Base-by-base conservation (phyloP, 2,888 invertebrate genomes). In the Agrilus biguttatus region DNA sequence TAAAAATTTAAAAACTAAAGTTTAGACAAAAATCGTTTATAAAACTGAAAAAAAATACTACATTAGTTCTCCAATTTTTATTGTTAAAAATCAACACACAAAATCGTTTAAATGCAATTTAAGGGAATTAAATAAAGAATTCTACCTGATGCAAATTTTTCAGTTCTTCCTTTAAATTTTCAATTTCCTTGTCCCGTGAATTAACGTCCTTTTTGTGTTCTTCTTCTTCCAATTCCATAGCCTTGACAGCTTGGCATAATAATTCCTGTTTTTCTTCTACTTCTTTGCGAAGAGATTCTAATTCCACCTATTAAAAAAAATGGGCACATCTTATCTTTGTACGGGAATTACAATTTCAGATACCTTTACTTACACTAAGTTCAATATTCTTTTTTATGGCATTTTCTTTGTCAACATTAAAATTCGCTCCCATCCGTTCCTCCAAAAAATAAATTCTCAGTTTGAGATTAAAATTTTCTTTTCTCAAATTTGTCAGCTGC, bases 401-500 rank as follows among this genome's bases (percentile, higher is more conserved):
- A 63, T 78, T 75, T 54, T 82, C 82, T 56, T 80, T 79, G 39
- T 80, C 78, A 39, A 72, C 58, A 36, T 62, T 73, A 44, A 76
- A 76, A 51, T 78, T 77, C 51, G 71, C 74, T 13, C 80, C 80
- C 66, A 80, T 76, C 58, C 78, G 79, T 64, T 92, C 90, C 63
- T 93, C 91, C 48, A 92, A 71, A 61, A 91, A 88, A 67, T 88
- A 93, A 55, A 95, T 84, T 42, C 91, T 74, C 54, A 93, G 69
- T 66, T 92, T 93, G 14, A 95, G 70, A 66, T 88, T 84, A 60
- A 93, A 95, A 65, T 93, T 95, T 64, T 93, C 93, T 63, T 90
- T 91, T 51, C 83, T 80, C 48, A 93, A 67, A 38, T 76, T 74
- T 41, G 78, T 78, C 50, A 92, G 72, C 62, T 91, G 84, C 63